Evolutionary conservation across 2,888 invertebrate species (phyloP).

Genomic region (Hypolimnas misippus): DNA sequence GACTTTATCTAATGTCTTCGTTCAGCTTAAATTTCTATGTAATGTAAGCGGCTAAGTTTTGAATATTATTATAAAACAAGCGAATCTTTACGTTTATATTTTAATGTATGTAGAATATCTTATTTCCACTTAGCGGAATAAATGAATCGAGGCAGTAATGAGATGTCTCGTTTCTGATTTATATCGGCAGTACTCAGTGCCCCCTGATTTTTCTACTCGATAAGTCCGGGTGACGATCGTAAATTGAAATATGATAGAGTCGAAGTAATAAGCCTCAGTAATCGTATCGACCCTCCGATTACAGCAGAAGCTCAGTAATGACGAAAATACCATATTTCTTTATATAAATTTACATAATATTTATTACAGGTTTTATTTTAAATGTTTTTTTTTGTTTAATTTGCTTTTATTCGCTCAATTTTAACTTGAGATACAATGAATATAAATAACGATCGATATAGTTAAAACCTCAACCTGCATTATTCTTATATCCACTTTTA

Average conservation of each 20-base stretch:
- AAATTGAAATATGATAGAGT: slow-evolving; percentile 85
- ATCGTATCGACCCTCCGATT: slow-evolving; percentile 70
- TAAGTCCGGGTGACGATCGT: slow-evolving; percentile 80
- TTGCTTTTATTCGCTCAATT: no score
- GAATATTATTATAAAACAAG: slow-evolving; percentile 55
- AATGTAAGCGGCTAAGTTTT: slow-evolving; percentile 65
- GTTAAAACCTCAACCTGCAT: slow-evolving; percentile 32
- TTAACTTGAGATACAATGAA: no score
- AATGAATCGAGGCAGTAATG: slow-evolving; percentile 71
- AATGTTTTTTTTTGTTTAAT: background rate
- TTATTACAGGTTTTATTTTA: background rate
- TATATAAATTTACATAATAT: slow-evolving; percentile 20
- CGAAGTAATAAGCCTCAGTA: slow-evolving; percentile 75
- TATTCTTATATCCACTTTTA: slow-evolving; percentile 47
- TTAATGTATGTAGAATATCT: slow-evolving; percentile 15
- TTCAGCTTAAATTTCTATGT: slow-evolving; percentile 76
- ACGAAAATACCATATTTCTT: slow-evolving; percentile 50
- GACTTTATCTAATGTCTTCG: slow-evolving; percentile 77
- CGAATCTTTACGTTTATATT: background rate
- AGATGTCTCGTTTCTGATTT: slow-evolving; percentile 79
- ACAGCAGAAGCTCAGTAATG: slow-evolving; percentile 55
- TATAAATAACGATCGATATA: background rate
- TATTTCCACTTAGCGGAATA: slow-evolving; percentile 22
- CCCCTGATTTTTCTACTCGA: slow-evolving; percentile 80
- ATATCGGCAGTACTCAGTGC: slow-evolving; percentile 64